These are phyloP conservation scores for Heliornis fulica DNA, from an alignment of 2,113 vertebrate genomes.

Conservation along the genomic window DNA sequence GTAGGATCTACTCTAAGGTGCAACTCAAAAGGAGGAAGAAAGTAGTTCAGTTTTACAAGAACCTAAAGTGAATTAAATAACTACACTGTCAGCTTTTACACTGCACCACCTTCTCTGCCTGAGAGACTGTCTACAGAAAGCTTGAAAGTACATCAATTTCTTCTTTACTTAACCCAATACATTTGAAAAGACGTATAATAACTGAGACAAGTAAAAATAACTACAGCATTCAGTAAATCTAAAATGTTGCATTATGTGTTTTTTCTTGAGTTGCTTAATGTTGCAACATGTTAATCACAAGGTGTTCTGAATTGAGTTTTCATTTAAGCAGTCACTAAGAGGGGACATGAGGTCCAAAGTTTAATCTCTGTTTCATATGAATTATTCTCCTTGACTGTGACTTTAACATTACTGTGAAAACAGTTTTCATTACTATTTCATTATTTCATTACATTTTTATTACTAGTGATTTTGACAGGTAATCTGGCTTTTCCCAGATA, in stretches of 20 bases:
- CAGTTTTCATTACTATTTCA: too few species aligned
- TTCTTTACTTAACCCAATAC: not conserved
- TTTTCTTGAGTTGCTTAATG: not conserved
- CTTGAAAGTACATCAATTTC: not conserved
- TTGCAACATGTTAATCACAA: not conserved
- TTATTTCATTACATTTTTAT: too few species aligned
- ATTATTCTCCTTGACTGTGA: not conserved
- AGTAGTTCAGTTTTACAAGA: not conserved
- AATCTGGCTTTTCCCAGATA: not conserved
- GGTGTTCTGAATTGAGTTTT: not conserved
- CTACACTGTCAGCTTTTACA: not conserved
- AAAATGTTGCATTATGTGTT: not conserved
- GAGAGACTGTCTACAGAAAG: not conserved
- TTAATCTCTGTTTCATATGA: not conserved
- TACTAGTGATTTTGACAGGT: not conserved
- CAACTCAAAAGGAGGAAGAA: not conserved
- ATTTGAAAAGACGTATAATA: not conserved
- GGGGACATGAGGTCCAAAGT: not conserved
- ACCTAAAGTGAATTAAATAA: not conserved
- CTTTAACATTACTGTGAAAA: not conserved
- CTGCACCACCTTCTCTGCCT: not conserved
- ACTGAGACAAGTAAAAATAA: not conserved
- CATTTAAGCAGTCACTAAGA: not conserved
- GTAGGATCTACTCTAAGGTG: not conserved
- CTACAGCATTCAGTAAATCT: not conserved